Percentiles rank a stretch among this genome's conserved stretches.
Evolutionary conservation across 1,140 invertebrate genomes (phyloP).

Genomic region (Diabrotica virgifera): DNA sequence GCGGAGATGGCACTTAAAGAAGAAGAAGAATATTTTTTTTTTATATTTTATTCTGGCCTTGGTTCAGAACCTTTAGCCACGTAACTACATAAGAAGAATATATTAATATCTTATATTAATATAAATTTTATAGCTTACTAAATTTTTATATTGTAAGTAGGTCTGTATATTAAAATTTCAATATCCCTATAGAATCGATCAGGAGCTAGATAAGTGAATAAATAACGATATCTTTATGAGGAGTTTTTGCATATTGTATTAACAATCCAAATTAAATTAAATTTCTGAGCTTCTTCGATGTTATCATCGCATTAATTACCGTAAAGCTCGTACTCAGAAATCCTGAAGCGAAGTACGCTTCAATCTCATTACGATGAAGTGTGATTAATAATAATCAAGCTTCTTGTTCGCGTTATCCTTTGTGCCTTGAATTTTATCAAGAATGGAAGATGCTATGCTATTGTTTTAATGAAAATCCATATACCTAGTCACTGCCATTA

Average conservation of each 20-base stretch:
- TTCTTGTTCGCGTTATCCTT: neutral
- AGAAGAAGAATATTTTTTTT: too few species aligned
- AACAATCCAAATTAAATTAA: neutral
- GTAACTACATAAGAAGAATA: too few species aligned
- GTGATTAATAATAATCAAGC: slow-evolving; percentile 1
- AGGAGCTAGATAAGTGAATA: too few species aligned
- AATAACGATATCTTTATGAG: too few species aligned
- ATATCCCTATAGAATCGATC: too few species aligned
- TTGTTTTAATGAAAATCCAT: neutral
- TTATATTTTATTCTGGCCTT: too few species aligned
- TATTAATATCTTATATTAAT: too few species aligned
- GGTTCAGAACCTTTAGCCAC: too few species aligned
- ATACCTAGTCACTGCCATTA: neutral
- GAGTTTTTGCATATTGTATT: neutral
- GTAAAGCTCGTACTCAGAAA: neutral
- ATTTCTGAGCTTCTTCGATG: neutral
- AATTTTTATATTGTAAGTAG: too few species aligned
- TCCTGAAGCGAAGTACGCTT: neutral
- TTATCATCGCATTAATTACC: neutral
- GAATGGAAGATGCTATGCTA: neutral
- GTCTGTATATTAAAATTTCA: too few species aligned
- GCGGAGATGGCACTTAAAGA: too few species aligned
- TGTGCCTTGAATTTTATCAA: neutral
- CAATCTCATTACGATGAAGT: neutral
- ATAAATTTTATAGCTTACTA: too few species aligned